phyloP scores from a whole-genome alignment of 2,888 invertebrate species.

The Nomada flava region DNA sequence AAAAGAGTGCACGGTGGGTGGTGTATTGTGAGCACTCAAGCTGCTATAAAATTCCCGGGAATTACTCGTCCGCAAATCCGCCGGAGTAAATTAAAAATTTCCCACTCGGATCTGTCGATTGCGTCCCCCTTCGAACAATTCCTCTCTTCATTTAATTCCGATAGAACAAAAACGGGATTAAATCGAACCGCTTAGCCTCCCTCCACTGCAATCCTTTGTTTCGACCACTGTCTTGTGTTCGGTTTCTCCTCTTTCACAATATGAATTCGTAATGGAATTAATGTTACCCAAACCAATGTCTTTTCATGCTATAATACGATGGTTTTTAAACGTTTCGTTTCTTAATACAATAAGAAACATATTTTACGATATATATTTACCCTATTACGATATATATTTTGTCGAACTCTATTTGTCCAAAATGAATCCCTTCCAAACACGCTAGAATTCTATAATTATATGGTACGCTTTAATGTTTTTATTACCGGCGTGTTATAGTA shows the following conservation, averaged over 20 bases:
- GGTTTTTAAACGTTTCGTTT: background rate
- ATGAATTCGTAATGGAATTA: slow-evolving; percentile 12
- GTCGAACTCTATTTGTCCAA: no score
- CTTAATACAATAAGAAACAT: no score
- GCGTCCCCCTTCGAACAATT: slow-evolving; percentile 36
- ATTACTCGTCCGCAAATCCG: slow-evolving; percentile 62
- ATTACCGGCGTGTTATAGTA: no score
- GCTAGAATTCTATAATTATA: no score
- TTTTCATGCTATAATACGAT: background rate
- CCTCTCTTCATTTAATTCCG: slow-evolving; percentile 33
- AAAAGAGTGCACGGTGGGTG: slow-evolving; percentile 11
- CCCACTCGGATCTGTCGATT: slow-evolving; percentile 43
- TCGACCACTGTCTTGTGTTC: background rate
- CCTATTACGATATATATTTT: no score
- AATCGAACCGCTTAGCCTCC: background rate
- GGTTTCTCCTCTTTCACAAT: background rate
- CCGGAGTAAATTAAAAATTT: slow-evolving; percentile 68
- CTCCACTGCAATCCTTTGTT: background rate
- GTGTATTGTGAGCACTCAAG: slow-evolving; percentile 50
- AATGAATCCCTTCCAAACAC: no score
- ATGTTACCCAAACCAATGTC: background rate
- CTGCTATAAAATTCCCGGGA: slow-evolving; percentile 62
- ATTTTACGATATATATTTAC: no score
- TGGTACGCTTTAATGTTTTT: no score
- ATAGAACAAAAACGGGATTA: slow-evolving; percentile 32